Conservation (phyloP, 2,113 vertebrate genomes). For the Lichenostomus cassidix region DNA sequence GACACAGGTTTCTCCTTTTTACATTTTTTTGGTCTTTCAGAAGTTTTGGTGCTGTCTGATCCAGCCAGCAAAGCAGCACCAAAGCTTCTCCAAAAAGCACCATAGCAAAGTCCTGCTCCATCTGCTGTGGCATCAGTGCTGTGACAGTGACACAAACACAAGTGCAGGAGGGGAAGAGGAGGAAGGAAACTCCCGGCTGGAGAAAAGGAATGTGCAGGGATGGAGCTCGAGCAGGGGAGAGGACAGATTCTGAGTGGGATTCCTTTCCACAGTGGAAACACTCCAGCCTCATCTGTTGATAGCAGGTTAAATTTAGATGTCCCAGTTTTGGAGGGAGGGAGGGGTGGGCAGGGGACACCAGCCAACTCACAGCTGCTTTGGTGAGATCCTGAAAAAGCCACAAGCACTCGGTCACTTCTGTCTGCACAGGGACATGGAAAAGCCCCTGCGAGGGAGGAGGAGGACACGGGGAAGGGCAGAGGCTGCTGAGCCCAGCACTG, state of each 20-base stretch:
- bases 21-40: neutral
- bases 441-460: neutral
- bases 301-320: slow-evolving; percentile 70
- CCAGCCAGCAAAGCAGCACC: neutral
- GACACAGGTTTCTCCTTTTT: neutral
- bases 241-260: slow-evolving; percentile 24
- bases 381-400: neutral
- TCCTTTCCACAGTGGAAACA: slow-evolving; percentile 32
- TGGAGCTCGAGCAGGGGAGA: neutral
- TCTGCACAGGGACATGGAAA: neutral
- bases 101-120: neutral
- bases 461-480: rapidly evolving
- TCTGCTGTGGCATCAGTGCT: neutral
- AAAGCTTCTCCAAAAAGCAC: neutral
- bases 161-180: neutral
- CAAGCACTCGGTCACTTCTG: neutral
- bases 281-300: slow-evolving; percentile 33
- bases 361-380: slow-evolving; percentile 22
- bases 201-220: neutral
- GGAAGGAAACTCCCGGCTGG: neutral
- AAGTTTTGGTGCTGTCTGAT: neutral
- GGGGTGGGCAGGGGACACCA: neutral
- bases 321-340: neutral
- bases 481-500: neutral
- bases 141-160: neutral